A percentile compares a stretch with the other conserved stretches of the same genome.
phyloP scores from a whole-genome alignment of 2,888 invertebrate genomes.

The Lasiommata megera region DNA sequence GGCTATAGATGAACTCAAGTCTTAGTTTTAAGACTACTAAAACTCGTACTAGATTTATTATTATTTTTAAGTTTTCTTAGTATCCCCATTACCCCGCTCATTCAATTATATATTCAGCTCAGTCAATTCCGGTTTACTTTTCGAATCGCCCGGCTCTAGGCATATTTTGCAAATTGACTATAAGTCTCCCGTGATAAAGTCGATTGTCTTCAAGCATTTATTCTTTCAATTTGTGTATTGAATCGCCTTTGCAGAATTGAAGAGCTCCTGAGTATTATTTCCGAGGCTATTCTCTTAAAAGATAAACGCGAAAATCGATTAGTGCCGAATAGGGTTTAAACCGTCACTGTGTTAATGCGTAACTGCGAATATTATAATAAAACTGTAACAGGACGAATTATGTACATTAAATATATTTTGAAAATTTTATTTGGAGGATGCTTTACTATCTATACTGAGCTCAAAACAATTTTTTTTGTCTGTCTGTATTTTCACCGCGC shows the following conservation, averaged over 20 bases:
- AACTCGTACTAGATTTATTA: constrained; percentile 28
- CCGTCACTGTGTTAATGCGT: not conserved
- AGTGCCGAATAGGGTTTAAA: not conserved
- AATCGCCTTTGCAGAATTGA: constrained; percentile 26
- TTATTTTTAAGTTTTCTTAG: constrained; percentile 49
- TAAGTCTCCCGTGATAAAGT: constrained; percentile 51
- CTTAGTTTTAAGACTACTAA: not conserved
- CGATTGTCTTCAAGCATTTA: constrained; percentile 54
- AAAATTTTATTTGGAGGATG: too few species aligned
- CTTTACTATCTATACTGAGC: too few species aligned
- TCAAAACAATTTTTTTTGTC: too few species aligned
- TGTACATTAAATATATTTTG: too few species aligned
- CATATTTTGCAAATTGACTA: constrained; percentile 61
- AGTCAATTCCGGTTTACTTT: constrained; percentile 43
- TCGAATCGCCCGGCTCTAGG: constrained; percentile 39
- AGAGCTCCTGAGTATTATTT: constrained; percentile 22
- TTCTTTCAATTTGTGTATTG: constrained; percentile 45
- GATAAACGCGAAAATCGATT: constrained; percentile 14
- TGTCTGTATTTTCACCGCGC: too few species aligned
- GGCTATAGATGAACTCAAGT: not conserved
- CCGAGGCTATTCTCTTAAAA: constrained; percentile 12
- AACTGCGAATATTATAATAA: not conserved
- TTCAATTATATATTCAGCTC: constrained; percentile 48
- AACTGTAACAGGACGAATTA: too few species aligned
- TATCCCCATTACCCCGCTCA: constrained; percentile 39